Percentiles rank a stretch among this genome's conserved stretches.
phyloP scores from a whole-genome alignment of 2,113 vertebrate genomes.

The Mustela nigripes region DNA sequence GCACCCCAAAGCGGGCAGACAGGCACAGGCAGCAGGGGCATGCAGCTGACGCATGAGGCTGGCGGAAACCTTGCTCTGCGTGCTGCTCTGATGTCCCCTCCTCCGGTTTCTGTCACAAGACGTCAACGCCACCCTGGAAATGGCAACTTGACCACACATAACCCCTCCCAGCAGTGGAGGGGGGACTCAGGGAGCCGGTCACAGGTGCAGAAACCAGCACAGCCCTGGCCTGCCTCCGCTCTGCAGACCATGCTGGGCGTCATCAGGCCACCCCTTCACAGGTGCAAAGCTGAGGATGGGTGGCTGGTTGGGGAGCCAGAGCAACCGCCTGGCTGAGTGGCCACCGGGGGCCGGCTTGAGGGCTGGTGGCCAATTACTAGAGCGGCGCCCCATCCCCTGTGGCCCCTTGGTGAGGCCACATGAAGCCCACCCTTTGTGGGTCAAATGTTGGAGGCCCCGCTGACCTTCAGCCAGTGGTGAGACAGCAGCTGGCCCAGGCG shows the following conservation, averaged over 20 bases:
- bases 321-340: background rate
- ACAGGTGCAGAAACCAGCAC: background rate
- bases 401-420: background rate
- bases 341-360: background rate
- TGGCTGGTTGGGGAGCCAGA: no score
- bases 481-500: fast-evolving
- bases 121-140: background rate
- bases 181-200: background rate
- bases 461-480: background rate
- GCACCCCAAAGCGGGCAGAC: background rate
- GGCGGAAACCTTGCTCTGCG: background rate
- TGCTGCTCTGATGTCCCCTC: background rate
- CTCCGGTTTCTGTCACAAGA: background rate
- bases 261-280: fast-evolving
- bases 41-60: fast-evolving
- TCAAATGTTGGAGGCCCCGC: background rate
- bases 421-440: background rate
- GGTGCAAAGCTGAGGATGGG: background rate
- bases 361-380: background rate
- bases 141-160: conserved; percentile 79
- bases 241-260: background rate
- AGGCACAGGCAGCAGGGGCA: fast-evolving
- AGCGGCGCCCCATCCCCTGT: background rate
- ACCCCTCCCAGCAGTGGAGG: conserved; percentile 81
- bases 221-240: background rate